Conservation (phyloP, 2,113 vertebrate genomes). For the Danio rerio region DNA sequence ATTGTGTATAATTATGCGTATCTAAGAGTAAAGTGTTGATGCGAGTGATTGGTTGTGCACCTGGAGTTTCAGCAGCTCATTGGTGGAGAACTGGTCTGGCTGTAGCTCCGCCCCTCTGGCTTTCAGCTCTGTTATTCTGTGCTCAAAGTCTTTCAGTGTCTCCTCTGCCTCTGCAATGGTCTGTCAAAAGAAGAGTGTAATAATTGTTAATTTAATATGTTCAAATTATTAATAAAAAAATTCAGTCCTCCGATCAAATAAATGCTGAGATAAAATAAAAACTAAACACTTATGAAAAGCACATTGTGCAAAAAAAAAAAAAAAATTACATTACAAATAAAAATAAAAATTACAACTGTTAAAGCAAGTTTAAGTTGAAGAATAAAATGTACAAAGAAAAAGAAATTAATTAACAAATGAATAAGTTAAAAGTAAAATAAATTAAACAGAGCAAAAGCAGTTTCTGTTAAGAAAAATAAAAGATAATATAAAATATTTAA, state of each 20-base stretch:
- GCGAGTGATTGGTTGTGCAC: constrained; percentile 65
- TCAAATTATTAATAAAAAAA: background rate
- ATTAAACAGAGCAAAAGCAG: background rate
- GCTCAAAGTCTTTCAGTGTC: constrained; percentile 86
- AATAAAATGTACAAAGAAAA: too few species aligned
- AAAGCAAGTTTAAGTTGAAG: too few species aligned
- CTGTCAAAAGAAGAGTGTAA: constrained; percentile 64
- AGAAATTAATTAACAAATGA: too few species aligned
- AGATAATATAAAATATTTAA: background rate
- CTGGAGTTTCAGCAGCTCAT: constrained; percentile 93
- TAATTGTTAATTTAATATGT: background rate
- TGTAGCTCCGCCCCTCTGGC: constrained; percentile 81
- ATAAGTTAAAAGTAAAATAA: too few species aligned
- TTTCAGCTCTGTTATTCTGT: constrained; percentile 86
- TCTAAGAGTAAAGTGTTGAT: background rate
- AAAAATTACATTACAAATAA: too few species aligned
- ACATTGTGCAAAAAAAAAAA: too few species aligned
- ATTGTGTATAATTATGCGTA: background rate
- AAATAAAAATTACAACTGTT: too few species aligned
- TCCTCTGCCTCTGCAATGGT: constrained; percentile 89
- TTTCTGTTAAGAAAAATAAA: background rate
- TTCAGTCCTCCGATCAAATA: too few species aligned
- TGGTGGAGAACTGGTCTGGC: constrained; percentile 82
- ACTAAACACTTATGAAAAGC: too few species aligned
- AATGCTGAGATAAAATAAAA: too few species aligned